Evolutionary conservation across 2,797 vertebrate species (phyloP).

Genomic region (Artibeus lituratus): DNA sequence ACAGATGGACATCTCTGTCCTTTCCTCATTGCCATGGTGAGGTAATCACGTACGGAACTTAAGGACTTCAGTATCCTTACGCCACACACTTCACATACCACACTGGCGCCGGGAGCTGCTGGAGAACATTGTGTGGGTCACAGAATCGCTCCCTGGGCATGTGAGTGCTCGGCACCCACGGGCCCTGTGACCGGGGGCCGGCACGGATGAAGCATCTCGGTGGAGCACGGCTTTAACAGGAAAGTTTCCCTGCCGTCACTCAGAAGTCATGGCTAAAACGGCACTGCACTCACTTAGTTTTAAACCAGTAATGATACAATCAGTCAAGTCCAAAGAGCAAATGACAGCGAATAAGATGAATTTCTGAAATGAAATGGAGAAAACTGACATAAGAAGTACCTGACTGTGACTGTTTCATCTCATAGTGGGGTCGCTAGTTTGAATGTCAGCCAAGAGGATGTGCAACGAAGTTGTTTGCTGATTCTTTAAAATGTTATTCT

Average conservation of each 20-base stretch:
- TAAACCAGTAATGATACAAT: not conserved
- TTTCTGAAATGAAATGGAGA: slow-evolving; percentile 27
- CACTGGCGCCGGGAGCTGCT: not conserved
- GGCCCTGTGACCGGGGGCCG: not conserved
- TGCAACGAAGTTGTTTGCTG: not conserved
- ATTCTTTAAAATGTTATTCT: not conserved
- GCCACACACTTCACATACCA: not conserved
- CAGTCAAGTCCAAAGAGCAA: not conserved
- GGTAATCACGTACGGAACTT: not conserved
- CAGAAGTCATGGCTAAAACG: slow-evolving; percentile 17
- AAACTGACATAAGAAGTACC: not conserved
- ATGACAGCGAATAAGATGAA: slow-evolving; percentile 27
- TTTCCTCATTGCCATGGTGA: not conserved
- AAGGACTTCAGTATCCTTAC: not conserved
- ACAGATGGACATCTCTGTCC: not conserved
- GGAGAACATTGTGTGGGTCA: not conserved
- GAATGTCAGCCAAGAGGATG: not conserved
- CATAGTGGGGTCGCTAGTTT: not conserved
- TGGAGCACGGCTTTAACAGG: not conserved
- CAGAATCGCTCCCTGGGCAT: not conserved
- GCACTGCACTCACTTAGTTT: not conserved
- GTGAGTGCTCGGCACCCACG: not conserved
- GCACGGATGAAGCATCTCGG: not conserved
- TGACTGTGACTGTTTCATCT: not conserved
- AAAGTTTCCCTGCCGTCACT: not conserved